Evolutionary conservation across 2,888 invertebrate species (phyloP).

Genomic region (Melanostoma scalare): DNA sequence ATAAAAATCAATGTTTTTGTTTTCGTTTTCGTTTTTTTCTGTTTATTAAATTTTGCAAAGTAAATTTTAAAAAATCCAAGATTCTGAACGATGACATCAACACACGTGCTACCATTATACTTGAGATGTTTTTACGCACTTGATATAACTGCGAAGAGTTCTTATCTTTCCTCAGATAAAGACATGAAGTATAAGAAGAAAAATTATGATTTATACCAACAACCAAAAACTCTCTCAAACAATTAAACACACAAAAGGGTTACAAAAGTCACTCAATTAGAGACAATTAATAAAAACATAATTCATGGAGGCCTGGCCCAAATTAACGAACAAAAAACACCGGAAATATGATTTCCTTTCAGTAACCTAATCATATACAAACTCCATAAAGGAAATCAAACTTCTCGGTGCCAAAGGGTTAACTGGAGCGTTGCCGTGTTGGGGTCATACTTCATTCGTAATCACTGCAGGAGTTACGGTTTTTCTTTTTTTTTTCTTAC

Average conservation of each 20-base stretch:
- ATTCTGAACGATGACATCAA: no score
- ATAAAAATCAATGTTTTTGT: no score
- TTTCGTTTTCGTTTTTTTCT: no score
- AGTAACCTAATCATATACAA: constrained; percentile 14
- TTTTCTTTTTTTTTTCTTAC: not conserved
- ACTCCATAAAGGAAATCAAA: constrained; percentile 27
- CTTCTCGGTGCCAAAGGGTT: constrained; percentile 43
- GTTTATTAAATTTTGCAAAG: constrained; percentile 10
- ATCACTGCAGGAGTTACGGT: constrained; percentile 42
- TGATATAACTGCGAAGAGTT: no score
- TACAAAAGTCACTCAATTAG: constrained; percentile 51
- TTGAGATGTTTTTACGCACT: no score
- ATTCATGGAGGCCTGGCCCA: constrained; percentile 20
- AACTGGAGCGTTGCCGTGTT: constrained; percentile 34
- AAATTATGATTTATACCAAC: no score
- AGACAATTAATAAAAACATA: constrained; percentile 36
- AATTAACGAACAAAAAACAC: constrained; percentile 34
- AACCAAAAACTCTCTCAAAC: not conserved
- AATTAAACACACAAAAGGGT: constrained; percentile 38
- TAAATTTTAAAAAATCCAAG: not conserved
- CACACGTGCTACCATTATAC: no score
- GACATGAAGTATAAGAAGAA: no score
- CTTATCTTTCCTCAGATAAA: no score
- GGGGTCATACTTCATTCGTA: constrained; percentile 55
- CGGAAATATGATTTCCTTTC: constrained; percentile 30